phyloP scores from a whole-genome alignment of 2,113 vertebrate genomes.

The Himantopus leucocephalus region DNA sequence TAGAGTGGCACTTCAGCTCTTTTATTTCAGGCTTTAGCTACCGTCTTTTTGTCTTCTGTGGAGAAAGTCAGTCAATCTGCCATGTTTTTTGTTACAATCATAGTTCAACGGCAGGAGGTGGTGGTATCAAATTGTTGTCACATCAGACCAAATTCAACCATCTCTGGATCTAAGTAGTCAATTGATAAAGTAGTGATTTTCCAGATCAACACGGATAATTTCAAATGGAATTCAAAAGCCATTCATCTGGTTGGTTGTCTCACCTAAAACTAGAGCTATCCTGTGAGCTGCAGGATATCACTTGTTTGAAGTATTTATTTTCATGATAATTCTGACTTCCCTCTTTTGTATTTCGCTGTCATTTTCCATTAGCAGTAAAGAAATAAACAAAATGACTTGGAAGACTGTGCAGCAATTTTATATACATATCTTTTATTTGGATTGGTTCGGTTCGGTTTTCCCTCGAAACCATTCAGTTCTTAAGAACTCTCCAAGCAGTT shows the following conservation, averaged over 20 bases:
- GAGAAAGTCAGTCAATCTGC: not conserved
- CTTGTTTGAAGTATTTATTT: not conserved
- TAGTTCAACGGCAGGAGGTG: not conserved
- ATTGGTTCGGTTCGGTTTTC: not conserved
- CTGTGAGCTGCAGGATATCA: not conserved
- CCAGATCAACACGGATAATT: not conserved
- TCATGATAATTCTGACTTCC: not conserved
- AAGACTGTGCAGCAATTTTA: not conserved
- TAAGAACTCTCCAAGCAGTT: not conserved
- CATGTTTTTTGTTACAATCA: not conserved
- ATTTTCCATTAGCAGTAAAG: not conserved
- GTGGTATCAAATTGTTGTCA: not conserved
- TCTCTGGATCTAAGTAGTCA: not conserved
- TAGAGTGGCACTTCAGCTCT: not conserved
- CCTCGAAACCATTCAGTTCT: not conserved
- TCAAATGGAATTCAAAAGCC: not conserved
- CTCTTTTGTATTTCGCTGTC: not conserved
- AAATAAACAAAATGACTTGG: not conserved
- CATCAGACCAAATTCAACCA: not conserved
- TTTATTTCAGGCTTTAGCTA: not conserved
- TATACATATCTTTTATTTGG: not conserved
- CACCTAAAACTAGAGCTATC: not conserved
- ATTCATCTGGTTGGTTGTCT: not conserved
- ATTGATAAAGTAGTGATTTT: not conserved
- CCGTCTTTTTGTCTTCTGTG: not conserved